Conservation (phyloP, 2,113 vertebrate genomes). For the Otis tarda region DNA sequence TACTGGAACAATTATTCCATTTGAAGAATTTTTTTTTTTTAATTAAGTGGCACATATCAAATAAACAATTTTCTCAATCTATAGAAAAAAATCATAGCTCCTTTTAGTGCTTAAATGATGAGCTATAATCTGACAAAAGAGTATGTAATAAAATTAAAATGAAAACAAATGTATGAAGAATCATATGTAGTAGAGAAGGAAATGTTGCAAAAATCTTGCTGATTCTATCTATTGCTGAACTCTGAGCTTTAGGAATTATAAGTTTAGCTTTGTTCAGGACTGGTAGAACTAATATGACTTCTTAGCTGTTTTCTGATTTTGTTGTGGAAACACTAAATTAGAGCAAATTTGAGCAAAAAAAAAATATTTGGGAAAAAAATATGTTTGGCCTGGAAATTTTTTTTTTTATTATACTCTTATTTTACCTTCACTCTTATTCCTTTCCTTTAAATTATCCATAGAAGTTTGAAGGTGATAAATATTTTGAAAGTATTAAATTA, state of each 20-base stretch:
- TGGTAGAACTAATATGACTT: neutral
- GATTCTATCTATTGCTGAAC: neutral
- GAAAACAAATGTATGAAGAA: constrained; percentile 14
- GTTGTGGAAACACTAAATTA: neutral
- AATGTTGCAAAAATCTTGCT: neutral
- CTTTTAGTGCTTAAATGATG: neutral
- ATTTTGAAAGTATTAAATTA: neutral
- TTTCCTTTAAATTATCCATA: neutral
- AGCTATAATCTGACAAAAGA: neutral
- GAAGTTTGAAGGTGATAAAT: neutral
- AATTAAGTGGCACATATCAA: neutral
- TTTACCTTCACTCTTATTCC: neutral
- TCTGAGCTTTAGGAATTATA: neutral
- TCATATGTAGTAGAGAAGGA: neutral
- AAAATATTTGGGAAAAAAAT: neutral
- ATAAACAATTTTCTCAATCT: neutral
- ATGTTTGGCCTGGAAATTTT: neutral
- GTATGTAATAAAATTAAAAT: neutral
- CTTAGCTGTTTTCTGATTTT: neutral
- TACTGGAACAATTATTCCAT: neutral
- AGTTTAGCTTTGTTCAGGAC: neutral
- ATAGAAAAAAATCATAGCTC: neutral
- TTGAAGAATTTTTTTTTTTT: neutral
- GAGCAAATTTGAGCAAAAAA: neutral
- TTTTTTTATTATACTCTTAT: neutral